Evolutionary conservation across 2,888 invertebrate genomes (phyloP).

Genomic region (Agriopis marginaria): DNA sequence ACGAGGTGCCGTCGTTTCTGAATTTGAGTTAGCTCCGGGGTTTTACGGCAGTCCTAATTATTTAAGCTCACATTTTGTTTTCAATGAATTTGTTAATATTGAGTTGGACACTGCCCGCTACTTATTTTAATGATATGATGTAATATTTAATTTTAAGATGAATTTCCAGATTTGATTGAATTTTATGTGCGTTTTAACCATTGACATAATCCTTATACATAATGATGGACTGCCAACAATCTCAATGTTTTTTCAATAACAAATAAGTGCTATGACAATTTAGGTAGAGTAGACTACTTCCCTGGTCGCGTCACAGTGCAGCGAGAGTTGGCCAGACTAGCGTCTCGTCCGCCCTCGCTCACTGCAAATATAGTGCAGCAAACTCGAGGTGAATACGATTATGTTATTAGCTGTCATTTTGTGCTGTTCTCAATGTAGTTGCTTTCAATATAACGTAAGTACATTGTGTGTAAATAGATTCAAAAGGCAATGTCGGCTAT

Average conservation of each 20-base stretch:
- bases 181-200: slow-evolving; percentile 50
- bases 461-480: slow-evolving; percentile 43
- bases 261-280: slow-evolving; percentile 72
- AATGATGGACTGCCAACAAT: slow-evolving; percentile 74
- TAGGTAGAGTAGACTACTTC: slow-evolving; percentile 77
- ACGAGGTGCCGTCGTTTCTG: slow-evolving; percentile 80
- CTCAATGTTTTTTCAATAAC: slow-evolving; percentile 69
- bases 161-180: slow-evolving; percentile 57
- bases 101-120: slow-evolving; percentile 58
- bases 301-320: slow-evolving; percentile 76
- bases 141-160: slow-evolving; percentile 51
- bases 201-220: slow-evolving; percentile 47
- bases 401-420: slow-evolving; percentile 40
- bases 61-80: slow-evolving; percentile 55
- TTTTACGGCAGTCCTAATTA: slow-evolving; percentile 71
- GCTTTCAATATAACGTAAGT: slow-evolving; percentile 36
- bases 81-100: slow-evolving; percentile 57
- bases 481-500: slow-evolving; percentile 48
- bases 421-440: slow-evolving; percentile 33
- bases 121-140: slow-evolving; percentile 54
- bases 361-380: slow-evolving; percentile 76
- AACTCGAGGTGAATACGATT: slow-evolving; percentile 45
- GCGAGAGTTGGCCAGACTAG: slow-evolving; percentile 53
- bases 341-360: slow-evolving; percentile 58
- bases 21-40: slow-evolving; percentile 84